These are phyloP conservation scores for Dendrolimus pini DNA, from an alignment of 2,888 invertebrate genomes.

Conservation along the genomic window DNA sequence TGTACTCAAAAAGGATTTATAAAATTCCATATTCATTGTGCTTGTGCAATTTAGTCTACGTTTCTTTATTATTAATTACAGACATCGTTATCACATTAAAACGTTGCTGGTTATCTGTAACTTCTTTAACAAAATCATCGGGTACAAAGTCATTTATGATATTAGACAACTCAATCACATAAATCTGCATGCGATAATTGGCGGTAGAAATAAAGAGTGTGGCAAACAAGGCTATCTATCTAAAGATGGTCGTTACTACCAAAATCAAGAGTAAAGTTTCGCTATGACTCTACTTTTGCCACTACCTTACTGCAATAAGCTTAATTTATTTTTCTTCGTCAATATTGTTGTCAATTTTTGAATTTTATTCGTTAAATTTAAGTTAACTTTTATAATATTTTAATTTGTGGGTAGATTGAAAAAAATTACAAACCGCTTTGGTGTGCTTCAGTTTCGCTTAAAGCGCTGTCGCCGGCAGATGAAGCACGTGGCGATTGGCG, in stretches of 20 bases:
- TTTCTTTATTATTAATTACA: not conserved
- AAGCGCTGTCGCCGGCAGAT: constrained; percentile 64
- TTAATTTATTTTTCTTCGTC: constrained; percentile 29
- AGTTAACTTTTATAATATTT: constrained; percentile 2
- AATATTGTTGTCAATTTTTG: not conserved
- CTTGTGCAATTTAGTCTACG: not conserved
- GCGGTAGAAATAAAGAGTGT: constrained; percentile 54
- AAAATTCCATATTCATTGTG: not conserved
- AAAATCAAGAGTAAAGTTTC: constrained; percentile 71
- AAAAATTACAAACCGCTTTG: constrained; percentile 63
- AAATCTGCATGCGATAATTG: constrained; percentile 52
- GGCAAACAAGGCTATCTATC: constrained; percentile 59
- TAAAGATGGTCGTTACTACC: constrained; percentile 41
- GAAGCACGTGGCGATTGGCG: constrained; percentile 67
- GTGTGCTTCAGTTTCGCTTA: constrained; percentile 69
- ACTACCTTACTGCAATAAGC: constrained; percentile 62
- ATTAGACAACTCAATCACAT: constrained; percentile 27
- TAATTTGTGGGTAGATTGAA: constrained; percentile 2
- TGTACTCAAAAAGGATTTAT: not conserved
- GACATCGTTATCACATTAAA: not conserved
- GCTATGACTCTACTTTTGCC: constrained; percentile 74
- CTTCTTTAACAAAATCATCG: not conserved
- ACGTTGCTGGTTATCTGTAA: not conserved
- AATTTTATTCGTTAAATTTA: not conserved
- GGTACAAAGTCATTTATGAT: not conserved